Evolutionary conservation across 2,888 invertebrate species (phyloP).

Genomic region (Polymixis lichenea): DNA sequence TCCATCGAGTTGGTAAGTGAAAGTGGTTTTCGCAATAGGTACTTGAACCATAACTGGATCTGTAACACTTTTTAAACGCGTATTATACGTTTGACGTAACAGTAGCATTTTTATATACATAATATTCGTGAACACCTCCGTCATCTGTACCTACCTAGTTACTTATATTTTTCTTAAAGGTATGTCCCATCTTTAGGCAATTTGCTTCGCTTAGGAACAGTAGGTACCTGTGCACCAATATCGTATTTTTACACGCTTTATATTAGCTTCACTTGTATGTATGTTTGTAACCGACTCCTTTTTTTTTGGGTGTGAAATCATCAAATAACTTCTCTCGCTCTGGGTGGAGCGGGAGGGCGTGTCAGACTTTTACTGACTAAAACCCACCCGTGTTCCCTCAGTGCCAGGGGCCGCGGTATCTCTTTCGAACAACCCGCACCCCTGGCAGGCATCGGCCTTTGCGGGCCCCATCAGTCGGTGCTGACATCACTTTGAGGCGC

Average conservation of each 20-base stretch:
- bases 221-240: background rate
- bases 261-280: too few relatives aligned
- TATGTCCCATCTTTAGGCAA: background rate
- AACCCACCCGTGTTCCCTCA: too few relatives aligned
- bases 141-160: background rate
- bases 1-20: slow-evolving; percentile 50
- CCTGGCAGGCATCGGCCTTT: too few relatives aligned
- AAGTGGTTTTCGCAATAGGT: slow-evolving; percentile 40
- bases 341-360: too few relatives aligned
- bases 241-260: background rate
- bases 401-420: too few relatives aligned
- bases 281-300: too few relatives aligned
- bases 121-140: background rate
- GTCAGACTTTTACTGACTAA: too few relatives aligned
- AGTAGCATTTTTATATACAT: background rate
- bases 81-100: slow-evolving; percentile 25
- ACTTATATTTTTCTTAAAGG: slow-evolving; percentile 7
- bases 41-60: slow-evolving; percentile 36
- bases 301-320: too few relatives aligned
- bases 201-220: background rate
- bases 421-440: too few relatives aligned
- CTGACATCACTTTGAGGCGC: too few relatives aligned
- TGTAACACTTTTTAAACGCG: slow-evolving; percentile 17
- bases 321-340: too few relatives aligned
- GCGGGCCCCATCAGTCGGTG: too few relatives aligned